Base-by-base conservation (phyloP, 1,140 invertebrate genomes). In the Caenorhabditis remanei region DNA sequence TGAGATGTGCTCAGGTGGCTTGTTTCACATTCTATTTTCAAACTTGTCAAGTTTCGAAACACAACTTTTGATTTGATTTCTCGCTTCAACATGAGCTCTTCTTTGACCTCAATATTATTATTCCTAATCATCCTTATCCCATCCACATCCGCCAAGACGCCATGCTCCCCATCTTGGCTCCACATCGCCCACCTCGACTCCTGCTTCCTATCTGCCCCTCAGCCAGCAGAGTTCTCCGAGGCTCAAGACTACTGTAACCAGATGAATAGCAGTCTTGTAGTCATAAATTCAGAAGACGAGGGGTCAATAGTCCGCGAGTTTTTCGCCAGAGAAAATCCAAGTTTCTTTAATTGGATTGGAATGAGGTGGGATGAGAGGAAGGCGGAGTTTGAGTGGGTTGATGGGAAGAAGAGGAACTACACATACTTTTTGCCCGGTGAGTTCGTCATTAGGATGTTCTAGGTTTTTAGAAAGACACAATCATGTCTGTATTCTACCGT, bases 351-450 rank as follows among this genome's bases (percentile, higher is more conserved):
- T 50, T 79, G 71, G 71, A 79, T 79, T 11, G 71, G 71, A 53
- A 50, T 79, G 71, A 14, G 21, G 24, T 79, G 71, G 71, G n/a
- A 50, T 50, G 71, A 48, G n/a, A 48, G 46, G 4, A n/a, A 21
- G 21, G 43, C 71, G 2, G 63, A 71, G 14, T 53, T 55, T 24
- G 14, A 9, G 41, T 85, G 85, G 85, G 56, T 79, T 55, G 85
- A 85, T 24, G 85, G 65, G 2, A 79, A 53, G 6, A 8, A 16
- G 40, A 58, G 46, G n/a, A 58, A 85, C 48, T 85, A 55, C 50
- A 85, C 65, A 1, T 48, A 75, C 16, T 85, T 85, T 67, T 48
- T 85, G 43, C 50, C 63, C 5, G 85, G 85, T 85, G 19, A 43
- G 11, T 41, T 7, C 7, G 11, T n/a, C 11, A 32, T 32, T 2